Conservation (phyloP, 2,113 vertebrate species). For the Lepus americanus region DNA sequence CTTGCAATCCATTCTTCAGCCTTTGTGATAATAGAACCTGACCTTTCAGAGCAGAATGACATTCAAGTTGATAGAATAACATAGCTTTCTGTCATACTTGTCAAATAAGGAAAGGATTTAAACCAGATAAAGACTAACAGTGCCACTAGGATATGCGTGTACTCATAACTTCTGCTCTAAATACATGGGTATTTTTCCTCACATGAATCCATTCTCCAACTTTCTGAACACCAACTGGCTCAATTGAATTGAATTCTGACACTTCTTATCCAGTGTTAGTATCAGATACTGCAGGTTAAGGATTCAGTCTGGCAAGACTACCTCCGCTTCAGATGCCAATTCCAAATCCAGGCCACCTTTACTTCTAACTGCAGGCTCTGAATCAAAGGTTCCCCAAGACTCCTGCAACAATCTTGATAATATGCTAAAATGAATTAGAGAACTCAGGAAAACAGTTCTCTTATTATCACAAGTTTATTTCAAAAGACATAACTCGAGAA, state of each 20-base stretch:
- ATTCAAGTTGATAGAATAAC: slow-evolving; percentile 1
- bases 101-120: neutral
- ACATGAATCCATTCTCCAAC: neutral
- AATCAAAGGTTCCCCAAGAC: neutral
- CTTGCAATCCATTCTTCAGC: neutral
- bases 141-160: neutral
- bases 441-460: neutral
- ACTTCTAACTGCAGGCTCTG: neutral
- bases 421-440: neutral
- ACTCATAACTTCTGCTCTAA: neutral
- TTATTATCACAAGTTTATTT: neutral
- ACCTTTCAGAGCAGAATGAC: neutral
- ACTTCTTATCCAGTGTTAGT: neutral
- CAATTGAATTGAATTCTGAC: neutral
- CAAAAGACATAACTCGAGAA: neutral
- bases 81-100: neutral
- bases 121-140: neutral
- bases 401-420: neutral
- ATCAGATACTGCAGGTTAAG: neutral
- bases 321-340: neutral
- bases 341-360: neutral
- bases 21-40: neutral
- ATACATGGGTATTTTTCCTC: neutral
- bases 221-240: neutral
- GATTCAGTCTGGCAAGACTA: neutral